phyloP scores from a whole-genome alignment of 1,140 invertebrate species.

The Gryon sp. region DNA sequence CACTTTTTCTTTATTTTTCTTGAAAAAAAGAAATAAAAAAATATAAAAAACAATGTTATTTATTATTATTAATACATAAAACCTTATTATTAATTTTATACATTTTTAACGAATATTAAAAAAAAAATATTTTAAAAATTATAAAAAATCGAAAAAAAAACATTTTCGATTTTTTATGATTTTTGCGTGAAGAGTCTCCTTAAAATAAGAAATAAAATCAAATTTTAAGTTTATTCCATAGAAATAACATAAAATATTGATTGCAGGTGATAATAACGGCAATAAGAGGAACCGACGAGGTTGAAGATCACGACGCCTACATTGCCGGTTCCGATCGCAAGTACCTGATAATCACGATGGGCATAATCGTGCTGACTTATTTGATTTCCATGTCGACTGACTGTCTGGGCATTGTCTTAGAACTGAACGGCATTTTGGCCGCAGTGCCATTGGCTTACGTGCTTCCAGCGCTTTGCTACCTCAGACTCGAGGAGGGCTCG shows the following conservation, averaged over 20 bases:
- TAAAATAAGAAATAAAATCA: background rate
- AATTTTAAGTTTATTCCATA: no score
- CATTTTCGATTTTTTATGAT: no score
- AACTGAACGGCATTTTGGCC: constrained; percentile 91
- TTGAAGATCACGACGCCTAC: constrained; percentile 80
- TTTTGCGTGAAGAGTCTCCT: no score
- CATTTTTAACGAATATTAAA: no score
- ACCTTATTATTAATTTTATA: no score
- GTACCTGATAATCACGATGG: constrained; percentile 85
- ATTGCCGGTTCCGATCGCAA: constrained; percentile 76
- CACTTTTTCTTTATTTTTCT: no score
- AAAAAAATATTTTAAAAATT: no score
- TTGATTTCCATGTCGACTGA: constrained; percentile 91
- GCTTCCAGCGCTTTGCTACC: constrained; percentile 89
- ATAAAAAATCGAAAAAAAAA: no score
- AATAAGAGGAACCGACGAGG: constrained; percentile 79
- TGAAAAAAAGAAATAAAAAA: no score
- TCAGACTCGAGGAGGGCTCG: constrained; percentile 87
- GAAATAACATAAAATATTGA: background rate
- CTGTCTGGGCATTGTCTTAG: constrained; percentile 91
- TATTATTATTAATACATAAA: no score
- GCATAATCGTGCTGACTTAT: constrained; percentile 86
- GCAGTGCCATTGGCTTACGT: constrained; percentile 93
- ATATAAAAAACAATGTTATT: no score
- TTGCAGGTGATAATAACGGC: constrained; percentile 76